Evolutionary conservation across 1,140 invertebrate species (phyloP), one percentile per base, ranked within the genome.

Genomic region (Rhopalosiphum padi): DNA sequence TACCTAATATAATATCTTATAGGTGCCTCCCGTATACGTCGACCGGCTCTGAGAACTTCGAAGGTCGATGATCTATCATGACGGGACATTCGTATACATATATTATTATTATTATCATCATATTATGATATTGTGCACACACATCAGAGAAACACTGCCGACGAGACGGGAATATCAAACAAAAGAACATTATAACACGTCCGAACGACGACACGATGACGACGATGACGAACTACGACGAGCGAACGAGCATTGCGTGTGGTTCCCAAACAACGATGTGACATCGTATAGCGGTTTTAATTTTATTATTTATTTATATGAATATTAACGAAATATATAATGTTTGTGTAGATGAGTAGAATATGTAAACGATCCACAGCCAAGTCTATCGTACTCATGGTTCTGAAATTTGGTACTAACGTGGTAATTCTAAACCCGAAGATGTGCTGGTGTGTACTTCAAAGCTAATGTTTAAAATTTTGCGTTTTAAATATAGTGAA

Each of bases 141-240:
- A 37, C 88, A 90, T 90, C 88, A 90, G 51, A 51, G 88, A 55
- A 90, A 55, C 48, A 51, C 48, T 90, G 88, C 48, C n/a, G 88
- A 90, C 48, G 88, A 90, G 88, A 90, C 88, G 35, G 48, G 88
- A 90, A 90, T 90, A 90, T 35, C 35, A 53, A 90, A 90, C 88
- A 90, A 90, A 90, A 90, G 88, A 90, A 55, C 88, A 90, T 90
- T 90, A 90, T 90, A 90, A 90, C 88, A 90, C 88, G 88, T 90
- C 48, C 88, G 88, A 77, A 8, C 41, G 30, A 90, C 48, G 88
- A 55, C n/a, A 77, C 60, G 60, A 60, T 4, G 60, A 68, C 30
- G 60, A 68, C 60, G 60, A 77, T 15, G 30, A n/a, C 60, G n/a
- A 68, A 68, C 60, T 68, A n/a, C 60, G 55, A 60, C 23, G 60